Base-by-base conservation (phyloP, 2,888 invertebrate genomes). In the Hybos culiciformis region DNA sequence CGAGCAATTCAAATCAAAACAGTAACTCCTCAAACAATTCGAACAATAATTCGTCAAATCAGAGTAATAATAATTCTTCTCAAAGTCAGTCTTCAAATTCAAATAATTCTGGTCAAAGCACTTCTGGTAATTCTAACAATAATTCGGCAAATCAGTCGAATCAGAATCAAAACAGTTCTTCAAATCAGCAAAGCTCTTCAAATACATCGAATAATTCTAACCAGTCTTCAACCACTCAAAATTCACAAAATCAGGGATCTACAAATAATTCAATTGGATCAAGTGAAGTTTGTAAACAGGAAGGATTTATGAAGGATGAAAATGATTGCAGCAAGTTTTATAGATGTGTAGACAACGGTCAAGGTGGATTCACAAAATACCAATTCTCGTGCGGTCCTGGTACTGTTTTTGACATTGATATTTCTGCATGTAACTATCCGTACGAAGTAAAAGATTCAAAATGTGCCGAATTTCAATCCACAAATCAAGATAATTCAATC, bases 251-350 rank as follows among this genome's bases (percentile, higher is more conserved):
- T n/a, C n/a, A n/a, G n/a, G n/a, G n/a, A n/a, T n/a, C n/a, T n/a
- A n/a, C n/a, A n/a, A n/a, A 62, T 4, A 75, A 75, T 23, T 51
- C 53, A 42, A 46, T 53, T 48, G 48, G 46, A 38, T 48, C 43
- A 33, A 12, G 15, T 12, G 60, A 63, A 46, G 54, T 57, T 40
- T 83, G 83, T 56, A 66, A 61, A n/a, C 60, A 66, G 49, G 79
- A 81, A 58, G 86, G 86, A 39, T 86, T 82, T 60, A 72, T 78
- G 55, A 74, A 77, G 12, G 77, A 85, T 61, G 68, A 71, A 31
- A 66, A 66, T 36, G 73, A 84, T 55, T 86, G 85, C 56, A 75
- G 70, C 46, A 81, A 78, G 58, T 86, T 85, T 66, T 83, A 82
- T 58, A 72, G 84, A 50, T 86, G 86, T 62, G 82, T 83, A 18